Base-by-base conservation (phyloP, 2,113 vertebrate species). In the Telmatochromis sp. region DNA sequence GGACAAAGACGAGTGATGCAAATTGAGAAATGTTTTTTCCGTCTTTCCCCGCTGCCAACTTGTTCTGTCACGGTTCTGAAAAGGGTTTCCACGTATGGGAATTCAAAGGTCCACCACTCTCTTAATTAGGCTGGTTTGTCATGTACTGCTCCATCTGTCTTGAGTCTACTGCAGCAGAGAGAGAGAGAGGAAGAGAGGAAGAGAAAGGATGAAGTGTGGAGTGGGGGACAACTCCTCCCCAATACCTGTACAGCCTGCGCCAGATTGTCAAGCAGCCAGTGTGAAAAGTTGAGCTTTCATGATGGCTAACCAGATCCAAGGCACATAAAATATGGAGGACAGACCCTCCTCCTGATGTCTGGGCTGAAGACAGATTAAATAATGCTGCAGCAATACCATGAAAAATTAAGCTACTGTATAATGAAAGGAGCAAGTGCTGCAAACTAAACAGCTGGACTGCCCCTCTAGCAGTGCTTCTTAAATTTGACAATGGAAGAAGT, bases 111-210 rank as follows among this genome's bases (percentile, higher is more conserved):
- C 90, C 91, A 45, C 75, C 82, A 53, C 90, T 92, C 92, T 89
- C 60, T 94, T 95, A 95, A 96, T 96, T 94, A 93, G 94, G 86
- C 92, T 94, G 90, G 92, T 95, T 94, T 91, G 91, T 94, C 90
- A 92, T 92, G 93, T 87, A 91, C 80, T 9, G 65, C 88, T 93
- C 90, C 94, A 91, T 94, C 94, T 94, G 92, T 91, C 88, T 91
- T 26, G 35, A 53, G 53, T 85, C 80, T 49, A 73, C 89, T 88
- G 92, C 86, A 91, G 94, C 92, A 88, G 82, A 88, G 81, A 88
- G 54, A 28, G 5, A 58, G 28, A 47, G 42, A 75, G 47, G 11
- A 23, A 31, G 14, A 65, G 53, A 81, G 81, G 63, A 23, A 55
- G 37, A 55, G 84, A 80, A 63, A 49, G 55, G 58, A 54, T 63